Conservation (phyloP, 2,797 vertebrate species). For the Oreochromis grahami region DNA sequence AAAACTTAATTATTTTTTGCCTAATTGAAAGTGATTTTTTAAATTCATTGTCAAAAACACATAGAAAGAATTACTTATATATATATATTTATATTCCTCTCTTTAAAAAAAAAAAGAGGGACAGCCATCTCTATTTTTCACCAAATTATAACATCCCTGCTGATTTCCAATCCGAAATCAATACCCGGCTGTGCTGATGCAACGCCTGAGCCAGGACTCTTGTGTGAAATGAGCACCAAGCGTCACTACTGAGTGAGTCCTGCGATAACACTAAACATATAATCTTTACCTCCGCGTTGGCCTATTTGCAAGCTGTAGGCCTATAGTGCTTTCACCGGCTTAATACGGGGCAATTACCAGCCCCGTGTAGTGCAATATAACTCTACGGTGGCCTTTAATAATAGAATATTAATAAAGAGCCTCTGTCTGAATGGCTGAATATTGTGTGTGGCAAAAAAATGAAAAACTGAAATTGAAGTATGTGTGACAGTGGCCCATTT, state of each 20-base stretch:
- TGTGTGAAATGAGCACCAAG: neutral
- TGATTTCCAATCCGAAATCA: conserved; percentile 50
- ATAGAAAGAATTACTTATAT: neutral
- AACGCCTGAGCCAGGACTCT: neutral
- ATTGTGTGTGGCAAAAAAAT: neutral
- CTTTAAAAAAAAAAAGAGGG: neutral
- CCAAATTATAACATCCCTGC: conserved; percentile 45
- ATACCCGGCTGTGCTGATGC: conserved; percentile 1
- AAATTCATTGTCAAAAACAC: neutral
- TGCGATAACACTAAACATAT: conserved; percentile 24
- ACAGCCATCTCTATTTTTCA: neutral
- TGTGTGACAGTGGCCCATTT: conserved; percentile 58
- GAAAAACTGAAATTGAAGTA: too few species aligned
- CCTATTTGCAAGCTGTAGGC: conserved; percentile 13
- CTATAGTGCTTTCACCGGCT: neutral
- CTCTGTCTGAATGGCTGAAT: conserved; percentile 36
- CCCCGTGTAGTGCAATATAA: neutral
- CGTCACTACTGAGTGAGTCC: neutral
- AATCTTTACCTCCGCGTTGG: conserved; percentile 34
- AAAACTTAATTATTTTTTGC: neutral
- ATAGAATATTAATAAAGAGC: conserved; percentile 56
- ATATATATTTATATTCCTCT: neutral
- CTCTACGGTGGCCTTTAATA: conserved; percentile 39
- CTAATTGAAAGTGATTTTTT: neutral
- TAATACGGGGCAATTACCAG: conserved; percentile 29